Conservation (phyloP, 2,797 vertebrate genomes). For the Pipistrellus pipistrellus region DNA sequence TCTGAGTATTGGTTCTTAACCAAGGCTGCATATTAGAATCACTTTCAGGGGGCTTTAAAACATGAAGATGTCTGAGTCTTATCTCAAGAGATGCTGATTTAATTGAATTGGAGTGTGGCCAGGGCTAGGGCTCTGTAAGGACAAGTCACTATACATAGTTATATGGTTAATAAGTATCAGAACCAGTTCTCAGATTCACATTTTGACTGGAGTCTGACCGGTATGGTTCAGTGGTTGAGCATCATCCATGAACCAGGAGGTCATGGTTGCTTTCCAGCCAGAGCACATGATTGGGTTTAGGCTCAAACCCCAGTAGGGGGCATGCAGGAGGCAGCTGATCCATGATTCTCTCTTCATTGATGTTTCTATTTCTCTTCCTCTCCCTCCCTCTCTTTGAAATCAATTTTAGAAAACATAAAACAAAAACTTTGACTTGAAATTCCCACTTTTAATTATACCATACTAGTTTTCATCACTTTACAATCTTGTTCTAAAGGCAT, state of each 20-base stretch:
- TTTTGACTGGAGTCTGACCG: background rate
- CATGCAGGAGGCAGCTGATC: too few relatives aligned
- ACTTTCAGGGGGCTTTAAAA: background rate
- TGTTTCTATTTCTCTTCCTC: too few relatives aligned
- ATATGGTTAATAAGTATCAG: background rate
- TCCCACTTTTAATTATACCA: background rate
- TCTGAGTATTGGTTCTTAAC: background rate
- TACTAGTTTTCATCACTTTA: background rate
- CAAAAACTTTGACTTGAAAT: background rate
- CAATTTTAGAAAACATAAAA: too few relatives aligned
- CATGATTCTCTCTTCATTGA: too few relatives aligned
- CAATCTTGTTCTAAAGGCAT: background rate
- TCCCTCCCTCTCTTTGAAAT: too few relatives aligned
- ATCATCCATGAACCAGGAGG: too few relatives aligned
- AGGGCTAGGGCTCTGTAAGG: background rate
- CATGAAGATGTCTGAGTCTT: background rate
- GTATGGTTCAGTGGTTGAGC: too few relatives aligned
- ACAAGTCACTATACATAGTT: background rate
- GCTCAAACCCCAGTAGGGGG: too few relatives aligned
- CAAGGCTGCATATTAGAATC: background rate
- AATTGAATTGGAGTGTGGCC: background rate
- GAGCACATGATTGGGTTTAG: too few relatives aligned
- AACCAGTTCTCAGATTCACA: constrained; percentile 5
- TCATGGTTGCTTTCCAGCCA: too few relatives aligned
- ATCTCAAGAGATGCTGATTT: background rate